Evolutionary conservation across 2,888 invertebrate genomes (phyloP), one percentile per base, ranked within the genome.

Genomic region (Diplolepis rosae): DNA sequence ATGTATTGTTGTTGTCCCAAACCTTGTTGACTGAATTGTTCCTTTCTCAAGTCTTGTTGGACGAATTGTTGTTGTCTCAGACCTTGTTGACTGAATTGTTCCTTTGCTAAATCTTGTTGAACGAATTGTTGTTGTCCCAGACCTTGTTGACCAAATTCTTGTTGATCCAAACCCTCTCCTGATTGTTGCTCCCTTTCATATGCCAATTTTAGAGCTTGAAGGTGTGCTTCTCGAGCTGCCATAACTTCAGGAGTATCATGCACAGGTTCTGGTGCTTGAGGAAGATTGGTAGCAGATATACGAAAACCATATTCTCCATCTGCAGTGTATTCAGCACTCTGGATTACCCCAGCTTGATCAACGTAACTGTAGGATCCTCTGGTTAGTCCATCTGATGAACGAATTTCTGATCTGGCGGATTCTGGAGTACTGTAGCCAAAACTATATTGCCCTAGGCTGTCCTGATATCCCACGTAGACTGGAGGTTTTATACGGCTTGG

Each of bases 281-380:
- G 90, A 51, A 90, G 78, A 82, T 90, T 90, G 66, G 90, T 89
- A 42, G 90, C 90, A 7, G 87, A 84, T 6, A 90, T 88, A 5
- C 87, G 85, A 84, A 90, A 91, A n/a, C 90, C 90, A 70, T 88
- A 84, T 39, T 85, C 80, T 27, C 86, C 84, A 70, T 90, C 90
- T 1, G 90, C 88, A 2, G 88, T 86, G 78, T 90, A 90, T 61
- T 87, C 86, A 5, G 89, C 88, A 35, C 84, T 89, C 77, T 90
- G 90, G 52, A 90, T 83, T 7, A 85, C 77, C 5, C 90, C 90
- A 66, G 87, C 81, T 5, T 83, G 85, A 74, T 90, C 90, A 28
- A 90, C 79, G 81, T 90, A 90, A 70, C 89, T 89, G 83, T 89
- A 90, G 18, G 84, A 82, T 11, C 90, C 90, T 11, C 86, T 85